A percentile compares a stretch with the other conserved stretches of the same genome.
Evolutionary conservation across 2,113 vertebrate species (phyloP).

Genomic region (Sapajus apella): DNA sequence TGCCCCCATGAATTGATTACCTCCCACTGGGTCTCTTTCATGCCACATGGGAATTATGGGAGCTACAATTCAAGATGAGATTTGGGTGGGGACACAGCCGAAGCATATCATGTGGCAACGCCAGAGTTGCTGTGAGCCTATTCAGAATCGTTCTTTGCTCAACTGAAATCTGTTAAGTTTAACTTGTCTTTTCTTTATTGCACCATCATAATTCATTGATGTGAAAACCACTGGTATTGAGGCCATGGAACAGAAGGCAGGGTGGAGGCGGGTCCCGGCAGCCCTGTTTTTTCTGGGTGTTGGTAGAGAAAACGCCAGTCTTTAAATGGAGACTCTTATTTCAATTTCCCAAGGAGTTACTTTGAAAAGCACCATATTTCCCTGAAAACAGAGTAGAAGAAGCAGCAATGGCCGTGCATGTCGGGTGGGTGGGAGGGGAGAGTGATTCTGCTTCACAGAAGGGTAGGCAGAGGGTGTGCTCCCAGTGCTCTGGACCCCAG

Average conservation of each 20-base stretch:
- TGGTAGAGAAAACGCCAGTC: constrained; percentile 56
- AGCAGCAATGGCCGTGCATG: constrained; percentile 74
- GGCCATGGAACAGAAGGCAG: constrained; percentile 71
- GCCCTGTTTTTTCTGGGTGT: constrained; percentile 67
- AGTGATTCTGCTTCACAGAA: constrained; percentile 78
- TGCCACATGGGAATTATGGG: no score
- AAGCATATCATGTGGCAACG: no score
- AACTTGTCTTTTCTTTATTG: no score
- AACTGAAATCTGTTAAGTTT: no score
- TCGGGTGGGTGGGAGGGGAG: background rate
- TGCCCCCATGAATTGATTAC: no score
- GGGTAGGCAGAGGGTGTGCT: constrained; percentile 41
- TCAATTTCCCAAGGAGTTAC: constrained; percentile 77
- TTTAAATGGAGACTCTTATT: constrained; percentile 64
- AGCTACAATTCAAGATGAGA: no score
- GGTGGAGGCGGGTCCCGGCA: constrained; percentile 52
- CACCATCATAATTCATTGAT: constrained; percentile 73
- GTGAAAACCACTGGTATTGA: constrained; percentile 81
- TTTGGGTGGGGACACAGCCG: no score
- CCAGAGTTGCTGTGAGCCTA: no score
- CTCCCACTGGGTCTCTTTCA: no score
- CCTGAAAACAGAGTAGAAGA: constrained; percentile 78
- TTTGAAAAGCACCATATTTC: constrained; percentile 74
- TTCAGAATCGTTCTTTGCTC: no score
- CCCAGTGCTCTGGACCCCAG: constrained; percentile 57